Base-by-base conservation (phyloP, 2,797 vertebrate species). In the Notamacropus eugenii region DNA sequence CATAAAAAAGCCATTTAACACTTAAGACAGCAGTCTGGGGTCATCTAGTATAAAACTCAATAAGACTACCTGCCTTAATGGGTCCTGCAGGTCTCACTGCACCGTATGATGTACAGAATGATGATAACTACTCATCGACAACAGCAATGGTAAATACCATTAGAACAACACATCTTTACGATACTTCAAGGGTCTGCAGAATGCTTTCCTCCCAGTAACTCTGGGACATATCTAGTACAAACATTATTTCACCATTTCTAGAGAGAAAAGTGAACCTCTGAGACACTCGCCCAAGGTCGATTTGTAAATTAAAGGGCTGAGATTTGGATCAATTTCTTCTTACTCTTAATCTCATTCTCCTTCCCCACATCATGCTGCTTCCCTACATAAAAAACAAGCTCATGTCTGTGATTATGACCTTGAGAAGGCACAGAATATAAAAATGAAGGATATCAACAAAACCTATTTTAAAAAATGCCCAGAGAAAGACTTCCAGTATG, bases 1-100 rank as follows among this genome's bases (percentile, higher is more conserved):
- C 56, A 91, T 93, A 92, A 87, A 95, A 93, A 93, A 91, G 14
- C 87, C 62, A 91, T 46, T 3, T 10, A 34, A 22, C 74, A 82
- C 22, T 82, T 46, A 3, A 82, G 3, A 82, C 4, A 82, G 74
- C 40, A 82, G 22, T 46, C 74, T 82, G 8, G 40, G 74, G 74
- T 22, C 22, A 27, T 46, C 8, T 46, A 6, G 40, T 11, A 27
- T 27, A 27, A 27, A 1, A 9, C 9, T 6, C 27, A 82, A 3
- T 82, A 82, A 46, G 40, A 9, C 22, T 12, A 11, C 5, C 0
- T 82, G 29, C n/a, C 40, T 46, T 46, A 46, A 22, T 40, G 10
- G 74, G 19, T 40, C n/a, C 22, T 82, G 2, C 12, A 1, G 3
- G 16, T 46, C 6, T 46, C 74, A 3, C 9, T 46, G 6, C 40